These are phyloP conservation scores for Setipinna tenuifilis DNA, from an alignment of 2,797 vertebrate genomes.

Conservation along the genomic window DNA sequence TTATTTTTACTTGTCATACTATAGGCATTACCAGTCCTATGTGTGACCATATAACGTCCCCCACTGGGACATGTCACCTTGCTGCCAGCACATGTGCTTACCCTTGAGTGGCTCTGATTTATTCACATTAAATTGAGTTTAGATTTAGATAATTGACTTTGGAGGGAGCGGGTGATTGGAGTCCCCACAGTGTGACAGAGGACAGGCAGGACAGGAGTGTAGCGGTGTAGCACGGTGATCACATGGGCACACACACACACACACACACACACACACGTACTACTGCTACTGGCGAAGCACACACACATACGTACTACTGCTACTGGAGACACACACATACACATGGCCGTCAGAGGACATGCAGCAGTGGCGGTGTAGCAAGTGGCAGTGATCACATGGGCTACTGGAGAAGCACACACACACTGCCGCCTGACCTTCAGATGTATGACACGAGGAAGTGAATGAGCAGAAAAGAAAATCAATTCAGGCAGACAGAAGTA, in stretches of 20 bases:
- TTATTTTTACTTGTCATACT: too few species aligned
- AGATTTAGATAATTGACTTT: slow-evolving; percentile 28
- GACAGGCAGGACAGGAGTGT: neutral
- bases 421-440: neutral
- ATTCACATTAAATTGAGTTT: slow-evolving; percentile 33
- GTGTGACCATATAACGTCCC: too few species aligned
- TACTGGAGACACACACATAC: neutral
- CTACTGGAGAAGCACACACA: neutral
- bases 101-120: slow-evolving; percentile 27
- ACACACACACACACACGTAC: too few species aligned
- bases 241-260: neutral
- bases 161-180: neutral
- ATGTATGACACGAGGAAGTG: neutral
- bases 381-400: neutral
- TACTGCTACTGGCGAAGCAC: too few species aligned
- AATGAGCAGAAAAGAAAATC: neutral
- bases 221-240: neutral
- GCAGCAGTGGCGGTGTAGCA: neutral
- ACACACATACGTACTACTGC: too few species aligned
- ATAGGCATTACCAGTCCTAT: too few species aligned
- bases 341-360: neutral
- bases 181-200: slow-evolving; percentile 11
- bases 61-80: neutral
- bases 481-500: neutral
- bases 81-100: slow-evolving; percentile 27